Evolutionary conservation across 2,797 vertebrate species (phyloP), one percentile per base, ranked within the genome.

Genomic region (Gouania willdenowi): DNA sequence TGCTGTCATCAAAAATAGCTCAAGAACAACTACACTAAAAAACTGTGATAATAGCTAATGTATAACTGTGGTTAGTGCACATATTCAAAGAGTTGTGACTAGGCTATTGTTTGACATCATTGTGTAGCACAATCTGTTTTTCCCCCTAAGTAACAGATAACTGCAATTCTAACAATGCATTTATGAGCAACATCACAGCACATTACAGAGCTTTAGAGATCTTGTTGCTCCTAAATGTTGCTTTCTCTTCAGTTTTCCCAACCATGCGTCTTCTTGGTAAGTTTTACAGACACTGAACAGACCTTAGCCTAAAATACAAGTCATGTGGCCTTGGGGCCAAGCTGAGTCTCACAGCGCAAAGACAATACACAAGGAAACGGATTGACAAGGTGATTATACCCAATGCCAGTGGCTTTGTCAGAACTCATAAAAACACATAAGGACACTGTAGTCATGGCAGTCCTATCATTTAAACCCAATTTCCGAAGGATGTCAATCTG

Each of bases 171-270:
- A 50, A 57, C 61, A 80, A 74, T 58, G 80, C 75, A 74, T 75
- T 79, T 74, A 76, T 66, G 63, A 72, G 47, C 53, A 54, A 79
- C n/a, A 70, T 79, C 65, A 71, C 50, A 59, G 49, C 2, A 11
- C 68, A 47, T 77, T 64, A 60, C 64, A 43, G 34, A 42, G 57
- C 30, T 41, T 54, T 52, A 56, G 30, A 54, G 62, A 35, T 13
- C 37, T 37, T 24, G 38, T 50, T 23, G 18, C 57, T 55, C 30
- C 27, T 32, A 44, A 16, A 61, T 26, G 6, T 1, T 2, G 5
- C 27, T 22, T 5, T 5, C 2, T 3, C 5, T 23, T 35, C 2
- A 1, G 8, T 40, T 15, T 39, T 45, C 12, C 18, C 56, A 56
- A 49, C 41, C 35, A 4, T 52, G 42, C 6, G 33, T 48, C 34